Percentiles rank a stretch among this genome's conserved stretches.
Conservation (phyloP, 1,140 invertebrate genomes). For the Aporrectodea caliginosa region DNA sequence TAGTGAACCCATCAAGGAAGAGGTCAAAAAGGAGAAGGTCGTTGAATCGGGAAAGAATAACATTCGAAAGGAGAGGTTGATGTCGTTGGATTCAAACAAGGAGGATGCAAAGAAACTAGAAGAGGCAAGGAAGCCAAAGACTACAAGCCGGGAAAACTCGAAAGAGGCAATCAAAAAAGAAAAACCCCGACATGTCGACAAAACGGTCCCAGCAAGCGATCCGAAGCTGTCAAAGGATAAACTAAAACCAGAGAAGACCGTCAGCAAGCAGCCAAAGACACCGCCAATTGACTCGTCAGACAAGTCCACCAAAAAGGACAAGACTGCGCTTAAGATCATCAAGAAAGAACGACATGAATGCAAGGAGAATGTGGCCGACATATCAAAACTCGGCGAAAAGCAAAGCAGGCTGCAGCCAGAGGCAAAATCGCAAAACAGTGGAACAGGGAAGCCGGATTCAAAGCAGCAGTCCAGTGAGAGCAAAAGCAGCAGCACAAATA, state of each 20-base stretch:
- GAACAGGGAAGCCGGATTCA: constrained; percentile 25
- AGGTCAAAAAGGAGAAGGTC: not conserved
- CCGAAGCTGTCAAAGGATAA: constrained; percentile 35
- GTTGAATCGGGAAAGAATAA: constrained; percentile 26
- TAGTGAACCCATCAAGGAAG: not conserved
- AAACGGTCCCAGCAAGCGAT: constrained; percentile 31
- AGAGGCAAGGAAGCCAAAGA: constrained; percentile 22
- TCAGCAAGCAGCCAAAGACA: constrained; percentile 17
- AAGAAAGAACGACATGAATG: too few species aligned
- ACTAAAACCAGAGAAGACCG: constrained; percentile 33
- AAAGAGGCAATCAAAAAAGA: too few species aligned
- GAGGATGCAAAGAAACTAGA: constrained; percentile 20
- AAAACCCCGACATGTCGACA: too few species aligned
- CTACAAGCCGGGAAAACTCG: not conserved
- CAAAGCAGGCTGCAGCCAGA: too few species aligned
- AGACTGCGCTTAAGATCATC: too few species aligned
- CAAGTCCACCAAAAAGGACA: not conserved
- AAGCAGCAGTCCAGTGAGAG: not conserved
- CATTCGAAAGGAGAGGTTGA: constrained; percentile 14
- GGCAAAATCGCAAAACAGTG: constrained; percentile 30
- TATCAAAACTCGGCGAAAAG: too few species aligned
- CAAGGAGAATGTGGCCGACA: too few species aligned
- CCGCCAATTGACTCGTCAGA: constrained; percentile 1
- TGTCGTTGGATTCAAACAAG: not conserved
- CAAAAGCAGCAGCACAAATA: not conserved